phyloP scores from a whole-genome alignment of 2,888 invertebrate genomes.

The Salpingus planirostris region DNA sequence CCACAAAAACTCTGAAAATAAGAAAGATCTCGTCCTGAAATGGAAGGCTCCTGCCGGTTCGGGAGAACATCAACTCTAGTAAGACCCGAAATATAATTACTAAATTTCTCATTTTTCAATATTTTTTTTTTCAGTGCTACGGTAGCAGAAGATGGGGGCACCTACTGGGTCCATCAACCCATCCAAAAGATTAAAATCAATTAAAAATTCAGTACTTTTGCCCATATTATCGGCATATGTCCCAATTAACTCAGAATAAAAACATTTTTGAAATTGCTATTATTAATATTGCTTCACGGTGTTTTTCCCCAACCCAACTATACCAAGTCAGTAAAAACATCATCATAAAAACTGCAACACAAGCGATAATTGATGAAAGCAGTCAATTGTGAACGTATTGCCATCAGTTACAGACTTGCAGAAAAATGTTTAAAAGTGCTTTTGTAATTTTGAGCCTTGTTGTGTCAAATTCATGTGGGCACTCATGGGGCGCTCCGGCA shows the following conservation, averaged over 20 bases:
- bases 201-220: no score
- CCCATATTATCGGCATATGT: no score
- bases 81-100: no score
- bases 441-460: conserved; percentile 14
- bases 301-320: no score
- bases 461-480: conserved; percentile 36
- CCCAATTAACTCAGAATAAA: no score
- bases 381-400: no score
- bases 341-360: no score
- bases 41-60: conserved; percentile 59
- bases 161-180: conserved; percentile 62
- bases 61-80: conserved; percentile 56
- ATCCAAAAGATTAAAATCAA: conserved; percentile 51
- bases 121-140: conserved; percentile 51
- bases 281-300: no score
- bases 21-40: conserved; percentile 47
- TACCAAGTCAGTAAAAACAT: no score
- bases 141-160: conserved; percentile 58
- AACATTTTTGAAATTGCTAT: no score
- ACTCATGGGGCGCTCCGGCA: conserved; percentile 57
- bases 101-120: conserved; percentile 10
- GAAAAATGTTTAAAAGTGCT: conserved; percentile 8
- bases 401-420: no score
- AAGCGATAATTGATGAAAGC: no score
- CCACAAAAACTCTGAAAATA: conserved; percentile 56